Conservation (phyloP, 2,888 invertebrate species). For the Koerneria pararmatus region DNA sequence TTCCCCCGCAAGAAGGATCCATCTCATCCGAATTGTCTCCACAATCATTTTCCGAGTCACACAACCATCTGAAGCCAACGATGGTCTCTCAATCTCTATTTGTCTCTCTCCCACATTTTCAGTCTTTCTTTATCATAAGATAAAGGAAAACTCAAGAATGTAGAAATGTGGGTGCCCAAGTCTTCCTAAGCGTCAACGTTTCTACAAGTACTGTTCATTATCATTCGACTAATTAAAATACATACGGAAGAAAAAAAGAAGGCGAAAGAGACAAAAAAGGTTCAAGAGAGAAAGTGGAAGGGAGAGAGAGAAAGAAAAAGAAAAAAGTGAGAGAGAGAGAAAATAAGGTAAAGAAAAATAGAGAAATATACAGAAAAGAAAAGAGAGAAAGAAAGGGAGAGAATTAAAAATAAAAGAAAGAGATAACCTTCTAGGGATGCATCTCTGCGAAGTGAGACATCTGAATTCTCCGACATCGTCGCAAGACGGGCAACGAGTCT, state of each 20-base stretch:
- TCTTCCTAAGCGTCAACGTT: too few relatives aligned
- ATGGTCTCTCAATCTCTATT: not conserved
- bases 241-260: too few relatives aligned
- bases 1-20: conserved; percentile 65
- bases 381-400: not conserved
- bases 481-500: conserved; percentile 70
- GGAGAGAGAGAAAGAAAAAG: too few relatives aligned
- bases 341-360: not conserved
- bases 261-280: too few relatives aligned
- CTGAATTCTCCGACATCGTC: conserved; percentile 83
- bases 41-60: conserved; percentile 78
- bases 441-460: conserved; percentile 66
- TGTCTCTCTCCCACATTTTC: not conserved
- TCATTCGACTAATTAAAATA: too few relatives aligned
- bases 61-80: too few relatives aligned
- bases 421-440: too few relatives aligned
- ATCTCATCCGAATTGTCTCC: conserved; percentile 78
- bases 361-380: not conserved
- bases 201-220: too few relatives aligned
- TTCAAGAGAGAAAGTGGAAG: too few relatives aligned
- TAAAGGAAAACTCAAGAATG: too few relatives aligned
- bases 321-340: not conserved
- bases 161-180: too few relatives aligned
- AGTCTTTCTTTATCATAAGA: conserved; percentile 27
- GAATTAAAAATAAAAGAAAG: not conserved